Percentiles rank a stretch among this genome's conserved stretches.
Conservation (phyloP, 2,888 invertebrate species). For the Drosophila meridiana region DNA sequence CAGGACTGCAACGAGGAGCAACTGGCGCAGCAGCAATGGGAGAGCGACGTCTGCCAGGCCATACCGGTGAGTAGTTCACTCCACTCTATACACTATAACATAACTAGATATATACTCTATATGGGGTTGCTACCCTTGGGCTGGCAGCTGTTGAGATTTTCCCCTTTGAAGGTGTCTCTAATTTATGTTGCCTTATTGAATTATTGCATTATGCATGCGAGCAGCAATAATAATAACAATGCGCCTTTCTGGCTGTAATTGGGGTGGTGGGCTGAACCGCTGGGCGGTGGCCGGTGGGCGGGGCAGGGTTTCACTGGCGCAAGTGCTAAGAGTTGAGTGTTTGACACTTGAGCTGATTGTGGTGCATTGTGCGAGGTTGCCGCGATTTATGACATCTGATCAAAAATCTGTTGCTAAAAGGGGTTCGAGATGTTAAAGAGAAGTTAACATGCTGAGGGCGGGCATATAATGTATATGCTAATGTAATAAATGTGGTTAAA, state of each 20-base stretch:
- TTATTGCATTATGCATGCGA: constrained; percentile 61
- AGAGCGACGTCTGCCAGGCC: constrained; percentile 85
- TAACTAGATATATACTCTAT: neutral
- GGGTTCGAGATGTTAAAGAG: neutral
- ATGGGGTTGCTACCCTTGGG: constrained; percentile 61
- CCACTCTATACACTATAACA: neutral
- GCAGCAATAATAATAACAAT: constrained; percentile 46
- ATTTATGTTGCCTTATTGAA: constrained; percentile 74
- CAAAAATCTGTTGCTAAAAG: constrained; percentile 11
- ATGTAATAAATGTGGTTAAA: neutral
- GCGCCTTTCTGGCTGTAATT: constrained; percentile 27
- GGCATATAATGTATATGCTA: neutral
- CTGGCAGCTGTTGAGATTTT: constrained; percentile 66
- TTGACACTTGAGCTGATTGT: constrained; percentile 62
- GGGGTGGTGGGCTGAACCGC: constrained; percentile 21
- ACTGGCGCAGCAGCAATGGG: constrained; percentile 82
- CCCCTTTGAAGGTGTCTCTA: constrained; percentile 62
- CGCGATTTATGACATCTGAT: constrained; percentile 13
- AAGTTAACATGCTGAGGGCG: constrained; percentile 5
- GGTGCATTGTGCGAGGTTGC: constrained; percentile 37
- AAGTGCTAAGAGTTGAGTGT: constrained; percentile 51
- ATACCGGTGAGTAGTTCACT: constrained; percentile 83
- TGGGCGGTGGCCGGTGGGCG: constrained; percentile 39
- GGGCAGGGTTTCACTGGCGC: constrained; percentile 24
- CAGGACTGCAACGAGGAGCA: constrained; percentile 83